Percentiles rank a stretch among this genome's conserved stretches.
Conservation (phyloP, 2,797 vertebrate genomes). For the Pteronotus mesoamericanus region DNA sequence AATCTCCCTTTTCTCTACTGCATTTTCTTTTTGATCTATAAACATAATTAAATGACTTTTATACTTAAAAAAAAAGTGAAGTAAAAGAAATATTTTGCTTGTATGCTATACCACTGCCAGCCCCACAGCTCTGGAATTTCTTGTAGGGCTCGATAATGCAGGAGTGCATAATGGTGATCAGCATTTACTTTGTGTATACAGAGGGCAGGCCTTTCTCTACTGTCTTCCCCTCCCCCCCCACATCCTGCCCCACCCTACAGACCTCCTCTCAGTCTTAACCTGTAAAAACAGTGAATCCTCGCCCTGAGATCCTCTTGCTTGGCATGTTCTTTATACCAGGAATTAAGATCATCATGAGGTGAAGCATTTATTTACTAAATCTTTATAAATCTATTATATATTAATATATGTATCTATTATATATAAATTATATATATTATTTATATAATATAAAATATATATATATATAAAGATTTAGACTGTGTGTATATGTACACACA, state of each 20-base stretch:
- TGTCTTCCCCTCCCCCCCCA: neutral
- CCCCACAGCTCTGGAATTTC: neutral
- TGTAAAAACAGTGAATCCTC: neutral
- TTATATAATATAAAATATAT: no score
- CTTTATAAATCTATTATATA: no score
- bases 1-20: neutral
- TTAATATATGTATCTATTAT: no score
- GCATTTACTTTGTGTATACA: neutral
- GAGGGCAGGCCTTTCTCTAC: neutral
- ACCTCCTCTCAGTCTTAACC: neutral
- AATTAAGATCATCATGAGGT: neutral
- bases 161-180: neutral
- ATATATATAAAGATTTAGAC: no score
- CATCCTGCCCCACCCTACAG: fast-evolving
- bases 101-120: neutral
- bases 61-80: neutral
- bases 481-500: no score
- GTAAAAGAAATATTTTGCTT: neutral
- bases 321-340: neutral
- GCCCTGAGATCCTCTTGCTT: neutral
- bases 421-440: no score
- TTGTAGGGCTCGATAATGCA: neutral
- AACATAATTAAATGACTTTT: neutral
- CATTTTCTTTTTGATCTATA: neutral
- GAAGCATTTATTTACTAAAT: neutral